These are phyloP conservation scores for Dascillus cervinus DNA, from an alignment of 2,888 invertebrate genomes.

Conservation along the genomic window DNA sequence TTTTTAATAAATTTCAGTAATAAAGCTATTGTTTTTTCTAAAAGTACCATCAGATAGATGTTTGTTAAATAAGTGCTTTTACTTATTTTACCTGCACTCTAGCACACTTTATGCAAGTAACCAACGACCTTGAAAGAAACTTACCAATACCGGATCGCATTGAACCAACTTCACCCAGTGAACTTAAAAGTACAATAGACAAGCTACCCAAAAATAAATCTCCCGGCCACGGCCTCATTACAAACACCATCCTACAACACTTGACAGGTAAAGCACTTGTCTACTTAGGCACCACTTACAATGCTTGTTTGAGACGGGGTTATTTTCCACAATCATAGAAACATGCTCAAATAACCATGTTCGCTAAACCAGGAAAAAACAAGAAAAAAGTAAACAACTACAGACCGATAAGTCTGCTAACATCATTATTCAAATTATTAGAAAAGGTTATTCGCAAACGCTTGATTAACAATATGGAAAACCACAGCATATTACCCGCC, in stretches of 20 bases:
- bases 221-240: conserved; percentile 1
- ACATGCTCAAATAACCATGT: conserved; percentile 11
- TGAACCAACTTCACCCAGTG: conserved; percentile 1
- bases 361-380: conserved; percentile 14
- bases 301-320: conserved; percentile 5
- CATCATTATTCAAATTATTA: conserved; percentile 15
- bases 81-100: conserved; percentile 3
- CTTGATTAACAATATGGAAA: neutral
- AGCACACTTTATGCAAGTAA: neutral
- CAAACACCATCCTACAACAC: neutral
- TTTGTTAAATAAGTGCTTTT: too few species aligned
- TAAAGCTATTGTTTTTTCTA: too few species aligned
- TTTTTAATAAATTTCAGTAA: too few species aligned
- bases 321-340: conserved; percentile 15
- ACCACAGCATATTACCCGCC: neutral
- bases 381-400: conserved; percentile 10
- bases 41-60: too few species aligned
- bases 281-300: conserved; percentile 11
- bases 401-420: conserved; percentile 13
- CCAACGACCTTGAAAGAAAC: conserved; percentile 1
- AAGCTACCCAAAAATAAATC: conserved; percentile 1
- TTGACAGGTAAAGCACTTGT: conserved; percentile 10
- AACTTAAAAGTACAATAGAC: neutral
- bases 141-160: conserved; percentile 3
- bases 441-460: conserved; percentile 15